Conservation (phyloP, 2,113 vertebrate genomes). For the Coptodon rendalli region DNA sequence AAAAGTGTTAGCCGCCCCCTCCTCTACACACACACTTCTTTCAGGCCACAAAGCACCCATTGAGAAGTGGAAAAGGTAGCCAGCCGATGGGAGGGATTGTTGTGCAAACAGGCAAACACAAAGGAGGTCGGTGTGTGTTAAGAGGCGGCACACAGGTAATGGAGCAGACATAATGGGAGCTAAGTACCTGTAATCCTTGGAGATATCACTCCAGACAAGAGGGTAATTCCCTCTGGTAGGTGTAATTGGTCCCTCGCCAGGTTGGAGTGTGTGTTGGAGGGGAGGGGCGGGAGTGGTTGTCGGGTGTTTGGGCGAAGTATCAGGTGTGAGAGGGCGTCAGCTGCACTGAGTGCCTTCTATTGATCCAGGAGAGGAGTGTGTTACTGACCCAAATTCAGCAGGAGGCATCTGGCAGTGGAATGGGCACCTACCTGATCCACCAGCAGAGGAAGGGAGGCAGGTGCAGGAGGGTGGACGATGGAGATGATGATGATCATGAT, state of each 20-base stretch:
- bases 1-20: not conserved
- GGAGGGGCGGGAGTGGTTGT: not conserved
- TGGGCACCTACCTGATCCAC: constrained; percentile 69
- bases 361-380: constrained; percentile 74
- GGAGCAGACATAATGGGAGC: constrained; percentile 89
- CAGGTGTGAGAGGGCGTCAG: constrained; percentile 81
- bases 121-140: constrained; percentile 41
- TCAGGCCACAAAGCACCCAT: constrained; percentile 59
- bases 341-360: constrained; percentile 80
- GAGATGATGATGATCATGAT: not conserved
- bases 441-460: not conserved
- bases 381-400: constrained; percentile 73
- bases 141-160: constrained; percentile 78
- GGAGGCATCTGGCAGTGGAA: constrained; percentile 62
- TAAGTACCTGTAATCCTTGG: constrained; percentile 95
- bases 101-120: constrained; percentile 68
- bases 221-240: constrained; percentile 80
- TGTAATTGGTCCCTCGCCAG: constrained; percentile 74
- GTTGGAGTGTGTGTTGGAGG: constrained; percentile 27
- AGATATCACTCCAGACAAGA: constrained; percentile 82
- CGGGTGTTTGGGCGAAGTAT: constrained; percentile 63
- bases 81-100: constrained; percentile 46
- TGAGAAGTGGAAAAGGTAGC: constrained; percentile 60
- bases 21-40: not conserved
- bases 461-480: not conserved